Percentiles rank a stretch among this genome's conserved stretches.
phyloP scores from a whole-genome alignment of 2,797 vertebrate genomes.

The Acrossocheilus fasciatus region DNA sequence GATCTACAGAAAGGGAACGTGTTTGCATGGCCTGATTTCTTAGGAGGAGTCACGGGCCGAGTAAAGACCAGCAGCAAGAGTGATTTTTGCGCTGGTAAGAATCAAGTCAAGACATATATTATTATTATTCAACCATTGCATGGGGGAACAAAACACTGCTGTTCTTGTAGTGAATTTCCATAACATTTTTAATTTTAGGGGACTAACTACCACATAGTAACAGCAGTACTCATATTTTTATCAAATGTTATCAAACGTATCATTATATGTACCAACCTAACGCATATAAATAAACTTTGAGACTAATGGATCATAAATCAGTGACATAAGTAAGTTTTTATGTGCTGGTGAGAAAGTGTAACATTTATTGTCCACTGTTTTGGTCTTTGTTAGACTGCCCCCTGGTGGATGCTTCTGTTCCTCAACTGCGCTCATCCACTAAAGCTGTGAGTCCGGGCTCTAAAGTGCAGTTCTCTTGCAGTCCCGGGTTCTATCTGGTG shows the following conservation, averaged over 20 bases:
- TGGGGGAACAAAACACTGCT: neutral
- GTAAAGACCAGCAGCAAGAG: constrained; percentile 91
- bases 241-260: neutral
- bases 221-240: neutral
- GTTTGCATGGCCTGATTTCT: constrained; percentile 96
- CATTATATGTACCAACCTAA: neutral
- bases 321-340: neutral
- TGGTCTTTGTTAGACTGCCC: constrained; percentile 85
- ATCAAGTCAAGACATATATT: neutral
- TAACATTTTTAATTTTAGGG: neutral
- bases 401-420: constrained; percentile 82
- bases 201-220: neutral
- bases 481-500: constrained; percentile 93
- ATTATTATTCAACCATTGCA: neutral
- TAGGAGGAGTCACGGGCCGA: constrained; percentile 88
- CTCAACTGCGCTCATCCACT: constrained; percentile 84
- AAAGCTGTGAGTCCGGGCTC: constrained; percentile 86
- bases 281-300: neutral
- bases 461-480: constrained; percentile 90
- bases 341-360: neutral
- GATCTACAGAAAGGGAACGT: constrained; percentile 89
- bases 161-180: neutral
- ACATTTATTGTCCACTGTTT: neutral
- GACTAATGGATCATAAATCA: neutral
- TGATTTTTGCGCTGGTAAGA: constrained; percentile 93